Evolutionary conservation across 1,140 invertebrate genomes (phyloP).

Genomic region (Acromyrmex heyeri): DNA sequence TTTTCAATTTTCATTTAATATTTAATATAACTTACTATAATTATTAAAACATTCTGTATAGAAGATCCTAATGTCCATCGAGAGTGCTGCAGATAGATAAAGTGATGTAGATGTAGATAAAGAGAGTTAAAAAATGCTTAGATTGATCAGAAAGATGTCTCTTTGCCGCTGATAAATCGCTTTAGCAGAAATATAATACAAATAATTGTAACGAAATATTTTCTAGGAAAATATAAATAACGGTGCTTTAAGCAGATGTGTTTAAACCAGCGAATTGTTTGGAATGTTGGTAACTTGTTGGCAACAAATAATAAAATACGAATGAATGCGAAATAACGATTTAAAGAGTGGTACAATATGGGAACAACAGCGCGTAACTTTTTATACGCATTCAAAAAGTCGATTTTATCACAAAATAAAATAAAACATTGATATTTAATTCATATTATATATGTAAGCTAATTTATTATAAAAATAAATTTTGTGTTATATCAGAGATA

Average conservation of each 20-base stretch:
- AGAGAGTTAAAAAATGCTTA: constrained; percentile 16
- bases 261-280: neutral
- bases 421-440: neutral
- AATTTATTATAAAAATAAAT: neutral
- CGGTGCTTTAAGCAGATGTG: neutral
- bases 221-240: neutral
- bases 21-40: neutral
- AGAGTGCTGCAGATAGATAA: neutral
- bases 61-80: neutral
- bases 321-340: neutral
- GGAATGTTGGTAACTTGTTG: constrained; percentile 1
- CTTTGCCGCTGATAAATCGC: neutral
- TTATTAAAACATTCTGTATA: neutral
- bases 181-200: constrained; percentile 13
- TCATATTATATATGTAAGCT: neutral
- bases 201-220: constrained; percentile 46
- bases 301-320: neutral
- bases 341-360: neutral
- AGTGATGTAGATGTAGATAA: neutral
- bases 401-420: neutral
- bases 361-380: neutral
- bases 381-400: neutral
- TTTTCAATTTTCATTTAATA: neutral
- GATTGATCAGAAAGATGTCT: neutral
- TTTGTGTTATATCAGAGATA: neutral